Conservation (phyloP, 2,113 vertebrate species). For the Thamnophis sirtalis region DNA sequence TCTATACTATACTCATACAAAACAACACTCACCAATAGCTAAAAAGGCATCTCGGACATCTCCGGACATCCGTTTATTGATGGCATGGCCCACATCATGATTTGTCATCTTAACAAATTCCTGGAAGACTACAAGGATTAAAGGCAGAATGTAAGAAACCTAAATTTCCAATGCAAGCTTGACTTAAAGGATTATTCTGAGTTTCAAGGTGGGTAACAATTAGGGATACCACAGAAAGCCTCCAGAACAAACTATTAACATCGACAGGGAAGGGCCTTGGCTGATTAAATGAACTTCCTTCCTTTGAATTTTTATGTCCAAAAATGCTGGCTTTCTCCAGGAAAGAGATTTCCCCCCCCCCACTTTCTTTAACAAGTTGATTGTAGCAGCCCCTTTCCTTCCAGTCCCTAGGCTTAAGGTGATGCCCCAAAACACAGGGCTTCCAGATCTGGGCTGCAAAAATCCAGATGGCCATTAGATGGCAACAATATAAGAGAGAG, state of each 20-base stretch:
- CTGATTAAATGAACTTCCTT: neutral
- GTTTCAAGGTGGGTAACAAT: neutral
- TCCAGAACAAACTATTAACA: neutral
- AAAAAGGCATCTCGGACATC: constrained; percentile 84
- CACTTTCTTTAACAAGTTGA: neutral
- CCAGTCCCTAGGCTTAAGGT: neutral
- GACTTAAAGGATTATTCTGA: neutral
- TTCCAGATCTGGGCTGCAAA: neutral
- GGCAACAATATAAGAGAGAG: neutral
- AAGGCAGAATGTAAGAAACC: constrained; percentile 8
- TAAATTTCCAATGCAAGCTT: neutral
- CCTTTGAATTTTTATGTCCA: neutral
- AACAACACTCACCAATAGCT: constrained; percentile 81
- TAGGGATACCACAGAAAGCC: neutral
- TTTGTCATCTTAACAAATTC: constrained; percentile 91
- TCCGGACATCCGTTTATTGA: constrained; percentile 93
- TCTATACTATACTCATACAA: accelerated
- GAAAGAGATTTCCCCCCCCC: neutral
- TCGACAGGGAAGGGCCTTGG: neutral
- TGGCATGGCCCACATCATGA: constrained; percentile 90
- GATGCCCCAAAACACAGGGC: neutral
- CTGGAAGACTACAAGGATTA: constrained; percentile 83
- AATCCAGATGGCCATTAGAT: neutral
- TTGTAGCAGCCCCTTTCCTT: neutral
- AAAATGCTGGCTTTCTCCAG: neutral